Conservation (phyloP, 1,140 invertebrate genomes). For the Dermatophagoides farinae region DNA sequence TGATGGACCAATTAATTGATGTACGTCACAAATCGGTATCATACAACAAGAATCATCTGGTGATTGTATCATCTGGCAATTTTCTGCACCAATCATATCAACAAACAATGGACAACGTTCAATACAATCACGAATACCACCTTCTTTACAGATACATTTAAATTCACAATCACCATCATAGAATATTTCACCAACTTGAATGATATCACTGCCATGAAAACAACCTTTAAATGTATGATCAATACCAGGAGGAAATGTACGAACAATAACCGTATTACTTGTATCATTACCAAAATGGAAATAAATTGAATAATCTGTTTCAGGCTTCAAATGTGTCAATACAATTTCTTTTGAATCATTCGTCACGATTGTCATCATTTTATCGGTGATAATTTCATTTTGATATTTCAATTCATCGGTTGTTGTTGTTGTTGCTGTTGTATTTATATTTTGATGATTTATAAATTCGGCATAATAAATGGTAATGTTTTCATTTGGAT, state of each 20-base stretch:
- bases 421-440: no score
- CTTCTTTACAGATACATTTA: constrained; percentile 48
- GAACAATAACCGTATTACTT: constrained; percentile 18
- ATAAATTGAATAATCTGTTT: constrained; percentile 42
- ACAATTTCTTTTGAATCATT: constrained; percentile 25
- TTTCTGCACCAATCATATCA: constrained; percentile 31
- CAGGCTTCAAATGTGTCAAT: constrained; percentile 45
- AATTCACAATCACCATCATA: constrained; percentile 49
- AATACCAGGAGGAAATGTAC: constrained; percentile 17
- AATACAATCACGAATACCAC: constrained; percentile 46
- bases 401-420: no score
- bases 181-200: constrained; percentile 45
- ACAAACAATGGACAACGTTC: constrained; percentile 34
- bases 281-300: constrained; percentile 8
- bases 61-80: constrained; percentile 39
- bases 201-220: constrained; percentile 46
- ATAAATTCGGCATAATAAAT: not conserved
- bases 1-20: constrained; percentile 25
- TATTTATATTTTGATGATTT: no score
- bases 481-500: not conserved
- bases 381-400: not conserved
- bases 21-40: constrained; percentile 46
- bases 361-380: constrained; percentile 7
- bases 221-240: constrained; percentile 35
- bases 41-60: constrained; percentile 59